Evolutionary conservation across 2,797 vertebrate genomes (phyloP), one percentile per base, ranked within the genome.

Genomic region (Euthynnus affinis): DNA sequence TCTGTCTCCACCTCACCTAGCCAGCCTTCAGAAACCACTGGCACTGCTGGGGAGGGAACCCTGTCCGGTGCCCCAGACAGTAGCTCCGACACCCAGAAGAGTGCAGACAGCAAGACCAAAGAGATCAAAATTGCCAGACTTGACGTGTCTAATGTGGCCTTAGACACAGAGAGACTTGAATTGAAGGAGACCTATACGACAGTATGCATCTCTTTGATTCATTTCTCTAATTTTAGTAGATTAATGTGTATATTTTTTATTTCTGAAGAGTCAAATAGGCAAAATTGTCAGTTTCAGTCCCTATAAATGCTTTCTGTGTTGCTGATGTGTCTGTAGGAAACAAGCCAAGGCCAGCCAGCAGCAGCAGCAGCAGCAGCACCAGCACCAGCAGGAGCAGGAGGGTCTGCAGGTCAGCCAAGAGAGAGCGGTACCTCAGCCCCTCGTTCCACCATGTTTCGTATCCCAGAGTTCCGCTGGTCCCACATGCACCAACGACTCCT

Each of bases 401-500:
- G 92, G 0, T 79, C 87, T 1, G 84, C 95, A 0, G 93, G 89
- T 55, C 96, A 95, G 69, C 94, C 92, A 76, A 95, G 94, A 85
- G 97, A 97, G 9, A 80, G 95, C 76, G 66, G 87, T 48, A 14
- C 87, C n/a, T 88, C 93, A 3, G 90, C 80, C 13, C 93, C 91
- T 76, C 94, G 97, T 46, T 95, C 97, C n/a, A 92, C 97, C 42
- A 94, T 97, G 95, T 99, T 99, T 91, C 97, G 97, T 37, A 98
- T 99, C 91, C 98, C 98, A 15, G 98, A 99, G 84, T 99, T 99
- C 89, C 95, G 81, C 78, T 99, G 98, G 98, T 99, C 98, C 12
- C 93, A 95, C 74, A 98, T 99, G 97, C 98, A 99, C 84, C 98
- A 99, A 48, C 97, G 98, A 71, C 95, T 99, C 90, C 96, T 99